These are phyloP conservation scores for Vulpes vulpes DNA, from an alignment of 2,113 vertebrate species.

Conservation along the genomic window DNA sequence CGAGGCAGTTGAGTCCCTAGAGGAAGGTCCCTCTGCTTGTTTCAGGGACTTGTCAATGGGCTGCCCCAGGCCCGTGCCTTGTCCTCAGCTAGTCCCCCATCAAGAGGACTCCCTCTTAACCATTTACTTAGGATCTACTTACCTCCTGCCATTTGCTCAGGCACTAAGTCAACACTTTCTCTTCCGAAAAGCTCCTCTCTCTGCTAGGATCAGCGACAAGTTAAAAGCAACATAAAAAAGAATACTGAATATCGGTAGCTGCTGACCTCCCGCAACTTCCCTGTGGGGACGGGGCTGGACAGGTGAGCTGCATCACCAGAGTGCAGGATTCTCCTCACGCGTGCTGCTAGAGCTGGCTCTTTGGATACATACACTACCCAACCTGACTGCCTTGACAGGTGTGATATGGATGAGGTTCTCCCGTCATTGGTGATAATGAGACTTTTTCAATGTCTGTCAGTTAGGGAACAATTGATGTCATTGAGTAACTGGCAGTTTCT, in stretches of 20 bases:
- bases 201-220: slow-evolving; percentile 15
- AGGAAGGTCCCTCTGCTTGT: too few species aligned
- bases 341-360: not conserved
- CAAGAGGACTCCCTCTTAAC: not conserved
- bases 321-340: not conserved
- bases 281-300: not conserved
- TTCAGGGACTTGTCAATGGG: too few species aligned
- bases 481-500: slow-evolving; percentile 62
- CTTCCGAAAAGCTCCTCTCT: not conserved
- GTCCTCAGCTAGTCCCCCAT: too few species aligned
- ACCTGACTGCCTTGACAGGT: slow-evolving; percentile 77
- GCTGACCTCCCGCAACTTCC: not conserved
- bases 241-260: not conserved
- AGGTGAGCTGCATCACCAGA: not conserved
- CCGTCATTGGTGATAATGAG: slow-evolving; percentile 74
- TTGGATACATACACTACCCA: not conserved
- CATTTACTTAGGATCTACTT: not conserved
- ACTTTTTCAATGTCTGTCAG: slow-evolving; percentile 78
- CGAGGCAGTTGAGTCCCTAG: too few species aligned
- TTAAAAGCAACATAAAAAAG: slow-evolving; percentile 22
- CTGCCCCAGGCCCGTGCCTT: too few species aligned
- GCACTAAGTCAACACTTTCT: not conserved
- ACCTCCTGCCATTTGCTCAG: not conserved
- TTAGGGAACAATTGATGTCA: slow-evolving; percentile 70
- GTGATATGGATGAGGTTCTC: slow-evolving; percentile 72